Conservation (phyloP, 2,797 vertebrate genomes). For the Sylvilagus floridanus region DNA sequence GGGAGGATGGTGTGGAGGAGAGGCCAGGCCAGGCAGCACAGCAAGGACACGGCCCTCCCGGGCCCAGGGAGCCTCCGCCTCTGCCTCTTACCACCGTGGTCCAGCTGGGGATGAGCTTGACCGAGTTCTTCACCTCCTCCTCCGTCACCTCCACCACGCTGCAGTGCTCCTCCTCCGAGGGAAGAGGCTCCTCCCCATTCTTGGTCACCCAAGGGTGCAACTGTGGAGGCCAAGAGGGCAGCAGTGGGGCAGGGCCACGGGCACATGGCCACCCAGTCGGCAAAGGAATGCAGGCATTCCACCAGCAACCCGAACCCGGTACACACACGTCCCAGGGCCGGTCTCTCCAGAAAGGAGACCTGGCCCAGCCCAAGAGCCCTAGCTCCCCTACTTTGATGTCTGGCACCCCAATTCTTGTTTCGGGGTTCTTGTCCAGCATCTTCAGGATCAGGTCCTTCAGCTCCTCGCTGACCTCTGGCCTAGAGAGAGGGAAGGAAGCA, state of each 20-base stretch:
- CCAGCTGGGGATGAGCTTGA: slow-evolving; percentile 96
- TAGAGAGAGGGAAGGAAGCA: slow-evolving; percentile 74
- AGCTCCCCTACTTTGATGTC: slow-evolving; percentile 94
- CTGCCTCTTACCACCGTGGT: slow-evolving; percentile 94
- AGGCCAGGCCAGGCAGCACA: neutral
- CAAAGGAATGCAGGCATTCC: neutral
- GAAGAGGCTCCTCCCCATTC: slow-evolving; percentile 91
- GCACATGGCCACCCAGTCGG: neutral
- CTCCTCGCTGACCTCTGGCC: slow-evolving; percentile 90
- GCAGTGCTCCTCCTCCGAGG: slow-evolving; percentile 97
- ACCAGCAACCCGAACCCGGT: neutral
- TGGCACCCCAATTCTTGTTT: slow-evolving; percentile 94
- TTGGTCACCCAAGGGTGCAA: slow-evolving; percentile 95
- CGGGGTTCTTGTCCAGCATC: slow-evolving; percentile 98
- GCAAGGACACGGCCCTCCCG: neutral
- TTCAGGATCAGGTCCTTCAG: slow-evolving; percentile 93
- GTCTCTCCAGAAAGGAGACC: neutral
- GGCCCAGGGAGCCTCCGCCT: neutral
- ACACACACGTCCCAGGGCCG: too few relatives aligned
- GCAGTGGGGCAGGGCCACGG: neutral
- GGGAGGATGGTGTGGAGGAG: neutral
- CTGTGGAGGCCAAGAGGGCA: slow-evolving; percentile 81
- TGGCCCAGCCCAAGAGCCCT: neutral
- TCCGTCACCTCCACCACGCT: slow-evolving; percentile 97
- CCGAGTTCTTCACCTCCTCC: slow-evolving; percentile 98